Base-by-base conservation (phyloP, 2,888 invertebrate genomes). In the Limnephilus marmoratus region DNA sequence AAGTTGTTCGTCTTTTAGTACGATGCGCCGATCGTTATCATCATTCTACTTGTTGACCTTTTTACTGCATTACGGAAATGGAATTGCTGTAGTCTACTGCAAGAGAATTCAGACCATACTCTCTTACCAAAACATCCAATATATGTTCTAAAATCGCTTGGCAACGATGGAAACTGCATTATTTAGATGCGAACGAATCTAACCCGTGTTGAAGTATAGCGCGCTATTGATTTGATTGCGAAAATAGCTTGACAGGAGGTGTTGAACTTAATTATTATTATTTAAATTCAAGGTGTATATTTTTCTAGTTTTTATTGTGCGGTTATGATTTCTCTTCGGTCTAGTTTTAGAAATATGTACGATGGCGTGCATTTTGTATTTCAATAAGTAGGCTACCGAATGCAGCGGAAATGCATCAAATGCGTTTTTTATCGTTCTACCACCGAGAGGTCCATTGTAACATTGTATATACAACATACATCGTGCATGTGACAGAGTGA, bases 41-140 rank as follows among this genome's bases (percentile, higher is more conserved):
- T 68, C 49, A 49, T 49, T 49, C 68, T 68, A 18, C 68, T 18
- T 24, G 68, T 68, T 68, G 68, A 68, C 68, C 68, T 68, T 68
- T 68, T 68, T 68, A 68, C 68, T 68, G 68, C 68, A 68, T 68
- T 68, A 68, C 68, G 68, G 68, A 68, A 68, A 68, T 68, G 68
- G 68, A 68, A 24, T 68, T 68, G n/a, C 68, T 24, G 24, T 9
- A 24, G 9, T 24, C 68, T 9, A 24, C 68, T 24, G 68, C 68
- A 68, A 68, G 68, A 9, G 24, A 68, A 68, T 68, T 68, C n/a
- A 24, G 68, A 18, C 68, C 68, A 2, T 68, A 68, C 68, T 9
- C 7, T 24, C 68, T 68, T 68, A n/a, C 68, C 7, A 68, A 68
- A 24, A 68, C 68, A 24, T 68, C 9, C 7, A 24, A 68, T 68